Base-by-base conservation (phyloP, 2,113 vertebrate species). In the Lagopus leucura region DNA sequence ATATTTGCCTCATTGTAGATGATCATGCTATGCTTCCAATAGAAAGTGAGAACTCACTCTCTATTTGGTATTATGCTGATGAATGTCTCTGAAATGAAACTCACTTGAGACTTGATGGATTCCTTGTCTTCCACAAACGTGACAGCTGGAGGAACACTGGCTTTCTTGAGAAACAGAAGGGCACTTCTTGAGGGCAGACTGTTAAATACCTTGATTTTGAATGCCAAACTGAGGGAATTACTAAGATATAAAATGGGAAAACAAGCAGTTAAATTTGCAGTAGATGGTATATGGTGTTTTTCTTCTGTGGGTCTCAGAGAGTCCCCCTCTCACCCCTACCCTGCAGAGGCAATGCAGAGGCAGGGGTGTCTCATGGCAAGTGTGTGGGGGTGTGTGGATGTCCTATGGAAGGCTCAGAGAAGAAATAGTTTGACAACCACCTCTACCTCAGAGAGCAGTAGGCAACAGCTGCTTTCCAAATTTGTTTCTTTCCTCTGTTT, bases 1-100 rank as follows among this genome's bases (percentile, higher is more conserved):
- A 13, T 15, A n/a, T 13, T 13, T 5, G 1, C 30, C 36, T 74
- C 1, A 0, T n/a, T 40, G 42, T 45, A 82, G 2, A 1, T 30
- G 43, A 58, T 81, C 15, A n/a, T 13, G 43, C 36, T 25, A n/a
- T 52, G 57, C 27, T 42, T 21, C 43, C 7, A 40, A 70, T 43
- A 85, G 34, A 34, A 54, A 13, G 5, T 36, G 48, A 71, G 13
- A 30, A 52, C 57, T 80, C 24, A 0, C 11, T 83, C 10, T 71
- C 73, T 43, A 15, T 38, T 30, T 52, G 24, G 12, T 38, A 50
- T 86, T 47, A 36, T 11, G 38, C 6, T n/a, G 52, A 52, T 86
- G 48, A 32, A 9, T 55, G 67, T 42, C 16, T 42, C 70, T 78
- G 42, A 78, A 84, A 72, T 36, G 3, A 75, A 91, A 52, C 5